phyloP scores from a whole-genome alignment of 2,888 invertebrate species.

The Ypsolopha scabrella region DNA sequence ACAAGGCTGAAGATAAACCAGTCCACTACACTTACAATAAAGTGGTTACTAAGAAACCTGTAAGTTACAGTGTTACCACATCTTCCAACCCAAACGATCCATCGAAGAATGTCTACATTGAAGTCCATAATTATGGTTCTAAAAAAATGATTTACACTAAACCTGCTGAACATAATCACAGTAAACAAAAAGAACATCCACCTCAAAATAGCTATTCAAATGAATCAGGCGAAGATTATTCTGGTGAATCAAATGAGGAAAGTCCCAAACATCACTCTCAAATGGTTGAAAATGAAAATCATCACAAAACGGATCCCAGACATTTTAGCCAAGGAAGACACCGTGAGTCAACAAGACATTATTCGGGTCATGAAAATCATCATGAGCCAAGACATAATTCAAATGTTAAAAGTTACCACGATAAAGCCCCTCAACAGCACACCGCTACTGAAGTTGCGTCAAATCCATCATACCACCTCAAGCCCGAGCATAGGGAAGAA shows the following conservation, averaged over 20 bases:
- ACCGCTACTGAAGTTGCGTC: too few relatives aligned
- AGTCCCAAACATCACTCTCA: too few relatives aligned
- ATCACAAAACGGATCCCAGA: too few relatives aligned
- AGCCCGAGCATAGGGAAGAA: slow-evolving; percentile 18
- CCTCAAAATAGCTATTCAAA: slow-evolving; percentile 13
- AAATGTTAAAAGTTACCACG: too few relatives aligned
- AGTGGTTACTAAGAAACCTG: slow-evolving; percentile 35
- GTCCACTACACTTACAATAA: slow-evolving; percentile 39
- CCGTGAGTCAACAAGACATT: not conserved
- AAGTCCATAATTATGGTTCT: too few relatives aligned
- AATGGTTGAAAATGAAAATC: too few relatives aligned
- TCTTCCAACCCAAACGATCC: not conserved
- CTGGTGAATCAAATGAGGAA: not conserved
- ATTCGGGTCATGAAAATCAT: not conserved
- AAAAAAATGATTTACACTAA: too few relatives aligned
- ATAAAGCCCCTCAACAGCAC: too few relatives aligned
- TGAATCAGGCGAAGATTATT: slow-evolving; percentile 9
- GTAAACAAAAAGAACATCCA: not conserved
- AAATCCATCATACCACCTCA: slow-evolving; percentile 9
- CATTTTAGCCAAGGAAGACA: too few relatives aligned
- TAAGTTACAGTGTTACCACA: slow-evolving; percentile 33
- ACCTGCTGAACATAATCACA: too few relatives aligned
- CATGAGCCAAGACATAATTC: not conserved
- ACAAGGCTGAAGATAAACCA: slow-evolving; percentile 43
- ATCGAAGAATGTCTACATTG: too few relatives aligned